Evolutionary conservation across 2,888 invertebrate species (phyloP).

Genomic region (Parasteatoda lunata): DNA sequence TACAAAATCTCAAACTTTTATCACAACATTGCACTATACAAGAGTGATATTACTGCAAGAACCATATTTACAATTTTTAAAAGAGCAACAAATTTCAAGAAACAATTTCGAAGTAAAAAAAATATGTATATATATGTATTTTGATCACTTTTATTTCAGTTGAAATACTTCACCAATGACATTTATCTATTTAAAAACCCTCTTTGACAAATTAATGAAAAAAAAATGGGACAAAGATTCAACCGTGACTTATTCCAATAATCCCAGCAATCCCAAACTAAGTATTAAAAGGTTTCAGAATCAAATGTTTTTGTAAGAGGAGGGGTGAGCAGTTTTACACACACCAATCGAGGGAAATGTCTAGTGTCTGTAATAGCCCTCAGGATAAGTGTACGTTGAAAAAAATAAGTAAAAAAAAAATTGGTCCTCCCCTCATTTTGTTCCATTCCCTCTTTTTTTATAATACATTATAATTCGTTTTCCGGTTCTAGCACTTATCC

Average conservation of each 20-base stretch:
- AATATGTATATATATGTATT: no score
- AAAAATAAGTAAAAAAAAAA: constrained; percentile 30
- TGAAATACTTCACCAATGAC: no score
- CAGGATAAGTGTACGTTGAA: constrained; percentile 22
- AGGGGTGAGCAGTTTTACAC: constrained; percentile 28
- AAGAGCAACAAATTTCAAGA: no score
- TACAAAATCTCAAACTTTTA: no score
- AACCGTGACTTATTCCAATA: constrained; percentile 41
- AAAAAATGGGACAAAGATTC: no score
- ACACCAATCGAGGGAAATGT: background rate
- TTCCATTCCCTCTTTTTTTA: constrained; percentile 23
- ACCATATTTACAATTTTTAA: no score
- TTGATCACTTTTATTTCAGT: no score
- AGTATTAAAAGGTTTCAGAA: constrained; percentile 59
- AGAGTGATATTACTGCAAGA: no score
- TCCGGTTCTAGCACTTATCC: constrained; percentile 31
- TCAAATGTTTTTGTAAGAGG: constrained; percentile 58
- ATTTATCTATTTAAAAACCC: background rate
- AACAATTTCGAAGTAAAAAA: no score
- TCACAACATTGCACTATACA: no score
- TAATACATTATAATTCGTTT: constrained; percentile 56
- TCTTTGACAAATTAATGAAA: background rate
- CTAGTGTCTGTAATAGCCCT: constrained; percentile 58
- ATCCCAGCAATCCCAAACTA: background rate
- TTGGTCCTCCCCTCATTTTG: constrained; percentile 3